These are phyloP conservation scores for Aurelia sp. DNA, from an alignment of 30 jellyfish, hydroid and myxozoan species.

Conservation along the genomic window DNA sequence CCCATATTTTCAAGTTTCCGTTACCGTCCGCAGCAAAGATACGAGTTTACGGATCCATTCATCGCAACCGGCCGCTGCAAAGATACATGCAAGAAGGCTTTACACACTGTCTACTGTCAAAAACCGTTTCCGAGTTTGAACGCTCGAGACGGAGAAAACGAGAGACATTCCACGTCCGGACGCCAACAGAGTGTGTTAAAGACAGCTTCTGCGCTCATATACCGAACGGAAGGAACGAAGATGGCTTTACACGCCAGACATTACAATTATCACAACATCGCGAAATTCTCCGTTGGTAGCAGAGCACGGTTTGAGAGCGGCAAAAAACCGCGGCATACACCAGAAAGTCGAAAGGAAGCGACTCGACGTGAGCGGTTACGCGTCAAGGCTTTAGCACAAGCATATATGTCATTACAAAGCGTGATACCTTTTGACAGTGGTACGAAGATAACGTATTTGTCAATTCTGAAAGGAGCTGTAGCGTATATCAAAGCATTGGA, in stretches of 20 bases:
- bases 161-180: no score
- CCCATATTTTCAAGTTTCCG: no score
- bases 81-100: no score
- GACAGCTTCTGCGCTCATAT: neutral
- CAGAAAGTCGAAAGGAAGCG: conserved; percentile 84
- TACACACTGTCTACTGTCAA: no score
- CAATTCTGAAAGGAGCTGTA: conserved; percentile 73
- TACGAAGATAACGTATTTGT: conserved; percentile 65
- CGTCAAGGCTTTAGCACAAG: conserved; percentile 80
- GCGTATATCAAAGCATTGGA: conserved; percentile 73
- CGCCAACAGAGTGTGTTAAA: no score
- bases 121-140: no score
- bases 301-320: neutral
- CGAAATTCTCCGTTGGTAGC: neutral
- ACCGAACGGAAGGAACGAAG: conserved; percentile 19
- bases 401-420: conserved; percentile 57
- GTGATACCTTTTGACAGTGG: conserved; percentile 71
- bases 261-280: conserved; percentile 1
- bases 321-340: conserved; percentile 87
- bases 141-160: no score
- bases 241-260: conserved; percentile 32
- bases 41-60: no score
- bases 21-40: no score
- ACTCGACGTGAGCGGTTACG: conserved; percentile 82
- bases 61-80: no score